These are phyloP conservation scores for Caenorhabditis sinica DNA, from an alignment of 2,888 invertebrate species.

Conservation along the genomic window DNA sequence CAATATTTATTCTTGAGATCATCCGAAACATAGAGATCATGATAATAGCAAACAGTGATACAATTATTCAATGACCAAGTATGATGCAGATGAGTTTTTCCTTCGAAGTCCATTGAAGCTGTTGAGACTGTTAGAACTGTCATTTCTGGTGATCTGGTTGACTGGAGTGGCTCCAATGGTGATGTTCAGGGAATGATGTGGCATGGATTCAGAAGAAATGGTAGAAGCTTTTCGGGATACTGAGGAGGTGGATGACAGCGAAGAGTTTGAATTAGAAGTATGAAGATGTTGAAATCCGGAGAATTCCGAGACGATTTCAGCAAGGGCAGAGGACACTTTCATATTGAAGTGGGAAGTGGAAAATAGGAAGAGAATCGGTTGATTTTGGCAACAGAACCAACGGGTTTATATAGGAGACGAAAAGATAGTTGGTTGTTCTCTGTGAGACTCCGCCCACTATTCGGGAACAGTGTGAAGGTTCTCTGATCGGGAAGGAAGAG, in stretches of 20 bases:
- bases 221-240: slow-evolving; percentile 20
- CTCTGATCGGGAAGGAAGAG: not conserved
- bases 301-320: slow-evolving; percentile 54
- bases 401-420: slow-evolving; percentile 26
- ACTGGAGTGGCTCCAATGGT: slow-evolving; percentile 21
- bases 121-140: slow-evolving; percentile 38
- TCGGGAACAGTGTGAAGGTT: not conserved
- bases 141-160: slow-evolving; percentile 1
- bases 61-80: slow-evolving; percentile 35
- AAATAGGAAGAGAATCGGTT: slow-evolving; percentile 17
- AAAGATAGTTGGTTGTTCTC: not conserved
- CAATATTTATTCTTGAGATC: not conserved
- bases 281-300: slow-evolving; percentile 49
- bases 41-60: not conserved
- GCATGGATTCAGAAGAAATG: slow-evolving; percentile 19
- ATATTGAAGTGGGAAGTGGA: not conserved
- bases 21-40: not conserved
- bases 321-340: slow-evolving; percentile 48
- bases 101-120: slow-evolving; percentile 30
- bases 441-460: slow-evolving; percentile 9
- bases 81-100: slow-evolving; percentile 30
- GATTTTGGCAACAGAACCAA: not conserved
- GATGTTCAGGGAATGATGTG: slow-evolving; percentile 42
- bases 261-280: slow-evolving; percentile 20
- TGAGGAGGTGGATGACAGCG: slow-evolving; percentile 6